Evolutionary conservation across 1,140 invertebrate species (phyloP).

Genomic region (Neocloeon triangulifer): DNA sequence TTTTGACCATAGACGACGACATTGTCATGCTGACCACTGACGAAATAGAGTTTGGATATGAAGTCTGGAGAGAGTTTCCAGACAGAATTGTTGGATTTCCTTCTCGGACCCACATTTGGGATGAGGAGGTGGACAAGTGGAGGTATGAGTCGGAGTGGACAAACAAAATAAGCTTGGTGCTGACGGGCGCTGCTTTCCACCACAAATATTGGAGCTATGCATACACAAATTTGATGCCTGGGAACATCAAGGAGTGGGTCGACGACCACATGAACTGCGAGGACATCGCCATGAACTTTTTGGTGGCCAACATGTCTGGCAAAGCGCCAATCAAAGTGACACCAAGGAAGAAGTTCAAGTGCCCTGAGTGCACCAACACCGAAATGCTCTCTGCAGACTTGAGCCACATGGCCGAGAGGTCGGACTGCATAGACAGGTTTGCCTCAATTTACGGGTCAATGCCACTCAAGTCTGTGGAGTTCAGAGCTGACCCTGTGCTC

Average conservation of each 20-base stretch:
- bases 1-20: slow-evolving; percentile 80
- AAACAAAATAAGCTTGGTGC: slow-evolving; percentile 79
- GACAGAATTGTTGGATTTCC: slow-evolving; percentile 83
- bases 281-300: slow-evolving; percentile 88
- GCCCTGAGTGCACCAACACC: slow-evolving; percentile 79
- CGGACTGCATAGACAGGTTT: slow-evolving; percentile 79
- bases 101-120: slow-evolving; percentile 72
- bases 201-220: slow-evolving; percentile 84
- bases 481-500: slow-evolving; percentile 81
- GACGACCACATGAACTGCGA: slow-evolving; percentile 87
- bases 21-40: slow-evolving; percentile 85
- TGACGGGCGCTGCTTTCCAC: slow-evolving; percentile 83
- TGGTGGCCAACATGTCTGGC: slow-evolving; percentile 71
- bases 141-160: slow-evolving; percentile 90
- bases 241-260: slow-evolving; percentile 59
- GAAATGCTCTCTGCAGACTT: slow-evolving; percentile 86
- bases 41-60: slow-evolving; percentile 77
- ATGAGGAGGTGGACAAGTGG: slow-evolving; percentile 60
- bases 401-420: slow-evolving; percentile 79
- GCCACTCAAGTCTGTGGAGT: slow-evolving; percentile 76
- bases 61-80: slow-evolving; percentile 80
- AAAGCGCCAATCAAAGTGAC: slow-evolving; percentile 92
- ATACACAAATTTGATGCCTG: slow-evolving; percentile 63
- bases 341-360: slow-evolving; percentile 94
- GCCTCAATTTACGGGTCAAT: slow-evolving; percentile 61